Percentiles rank a stretch among this genome's conserved stretches.
phyloP scores from a whole-genome alignment of 2,888 invertebrate genomes.

The Hanleya hanleyi region DNA sequence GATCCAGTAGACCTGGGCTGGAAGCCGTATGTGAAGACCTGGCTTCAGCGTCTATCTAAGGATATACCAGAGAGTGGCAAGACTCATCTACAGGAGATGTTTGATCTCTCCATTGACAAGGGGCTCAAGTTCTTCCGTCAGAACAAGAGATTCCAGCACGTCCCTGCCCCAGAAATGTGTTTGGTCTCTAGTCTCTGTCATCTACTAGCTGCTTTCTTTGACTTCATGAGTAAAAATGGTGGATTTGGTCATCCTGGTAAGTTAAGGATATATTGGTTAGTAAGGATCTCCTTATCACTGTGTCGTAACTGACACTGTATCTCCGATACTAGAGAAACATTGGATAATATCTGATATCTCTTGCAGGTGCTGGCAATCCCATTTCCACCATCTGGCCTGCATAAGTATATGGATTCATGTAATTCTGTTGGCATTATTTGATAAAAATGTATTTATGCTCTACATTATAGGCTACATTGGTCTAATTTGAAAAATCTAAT shows the following conservation, averaged over 20 bases:
- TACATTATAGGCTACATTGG: no score
- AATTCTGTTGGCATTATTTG: no score
- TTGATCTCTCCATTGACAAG: constrained; percentile 67
- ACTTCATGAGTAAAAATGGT: constrained; percentile 68
- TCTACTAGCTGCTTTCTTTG: constrained; percentile 68
- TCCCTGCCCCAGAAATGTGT: constrained; percentile 65
- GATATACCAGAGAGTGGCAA: constrained; percentile 70
- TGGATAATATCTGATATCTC: no score
- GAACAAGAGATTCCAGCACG: constrained; percentile 55
- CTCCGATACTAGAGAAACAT: no score
- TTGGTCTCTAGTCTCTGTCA: constrained; percentile 66
- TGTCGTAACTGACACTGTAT: no score
- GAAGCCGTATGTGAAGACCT: constrained; percentile 70
- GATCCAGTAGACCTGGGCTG: constrained; percentile 72
- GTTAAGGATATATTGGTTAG: no score
- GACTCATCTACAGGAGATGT: constrained; percentile 62
- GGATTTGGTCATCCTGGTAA: constrained; percentile 71
- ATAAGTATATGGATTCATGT: no score
- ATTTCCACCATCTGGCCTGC: no score
- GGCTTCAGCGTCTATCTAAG: constrained; percentile 64
- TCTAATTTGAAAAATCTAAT: no score
- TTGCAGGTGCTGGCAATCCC: no score
- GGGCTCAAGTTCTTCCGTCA: constrained; percentile 64
- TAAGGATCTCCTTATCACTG: no score
- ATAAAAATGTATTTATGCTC: no score